phyloP scores from a whole-genome alignment of 2,888 invertebrate species.

The Trichogramma evanescens region DNA sequence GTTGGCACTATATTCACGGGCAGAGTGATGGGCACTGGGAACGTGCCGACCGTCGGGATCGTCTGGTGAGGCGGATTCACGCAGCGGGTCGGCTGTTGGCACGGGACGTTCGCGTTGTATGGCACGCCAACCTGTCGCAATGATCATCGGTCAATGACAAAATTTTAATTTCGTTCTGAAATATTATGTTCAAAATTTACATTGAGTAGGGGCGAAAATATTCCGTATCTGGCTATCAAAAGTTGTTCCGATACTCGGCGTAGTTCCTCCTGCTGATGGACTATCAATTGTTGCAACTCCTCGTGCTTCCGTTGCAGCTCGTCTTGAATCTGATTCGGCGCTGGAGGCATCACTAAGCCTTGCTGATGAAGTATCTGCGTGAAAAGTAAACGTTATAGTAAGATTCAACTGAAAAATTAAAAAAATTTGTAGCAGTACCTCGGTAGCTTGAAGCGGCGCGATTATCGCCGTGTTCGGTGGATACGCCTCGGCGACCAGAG shows the following conservation, averaged over 20 bases:
- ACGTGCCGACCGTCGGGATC: constrained; percentile 34
- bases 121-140: constrained; percentile 33
- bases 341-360: constrained; percentile 52
- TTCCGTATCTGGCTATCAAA: constrained; percentile 71
- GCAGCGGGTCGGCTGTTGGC: constrained; percentile 26
- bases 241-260: constrained; percentile 80
- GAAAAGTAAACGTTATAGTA: background rate
- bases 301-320: constrained; percentile 70
- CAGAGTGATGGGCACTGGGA: constrained; percentile 36
- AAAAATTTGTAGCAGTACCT: constrained; percentile 27
- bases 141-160: background rate
- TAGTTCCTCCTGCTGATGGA: constrained; percentile 79
- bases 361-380: constrained; percentile 38
- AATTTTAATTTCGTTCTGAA: background rate
- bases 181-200: constrained; percentile 25
- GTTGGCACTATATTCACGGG: constrained; percentile 38
- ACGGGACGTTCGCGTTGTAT: constrained; percentile 30
- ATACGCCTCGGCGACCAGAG: constrained; percentile 51
- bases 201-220: constrained; percentile 48
- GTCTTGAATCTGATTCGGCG: constrained; percentile 51
- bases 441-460: constrained; percentile 34
- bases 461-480: constrained; percentile 41
- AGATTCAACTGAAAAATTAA: background rate
- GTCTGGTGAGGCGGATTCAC: constrained; percentile 12
- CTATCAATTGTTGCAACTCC: constrained; percentile 75